These are phyloP conservation scores for Borostomias antarcticus DNA, from an alignment of 2,797 vertebrate genomes.

Conservation along the genomic window DNA sequence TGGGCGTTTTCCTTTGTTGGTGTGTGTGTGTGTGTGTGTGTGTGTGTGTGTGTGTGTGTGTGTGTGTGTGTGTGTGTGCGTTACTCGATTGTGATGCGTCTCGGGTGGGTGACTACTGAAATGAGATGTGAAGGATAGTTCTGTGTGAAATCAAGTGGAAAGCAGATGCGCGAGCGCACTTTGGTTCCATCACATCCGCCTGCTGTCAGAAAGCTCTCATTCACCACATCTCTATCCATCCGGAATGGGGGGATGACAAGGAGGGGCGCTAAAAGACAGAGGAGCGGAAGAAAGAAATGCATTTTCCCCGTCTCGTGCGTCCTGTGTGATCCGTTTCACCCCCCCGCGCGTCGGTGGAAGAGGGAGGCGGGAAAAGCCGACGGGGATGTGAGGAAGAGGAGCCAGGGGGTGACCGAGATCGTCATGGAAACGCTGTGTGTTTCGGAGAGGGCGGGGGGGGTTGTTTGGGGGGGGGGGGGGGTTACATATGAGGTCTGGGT, in stretches of 20 bases:
- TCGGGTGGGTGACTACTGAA: not conserved
- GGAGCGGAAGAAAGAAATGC: too few species aligned
- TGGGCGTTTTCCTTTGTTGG: too few species aligned
- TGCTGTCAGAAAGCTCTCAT: slow-evolving; percentile 18
- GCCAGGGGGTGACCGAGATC: slow-evolving; percentile 37
- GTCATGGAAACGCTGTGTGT: slow-evolving; percentile 42
- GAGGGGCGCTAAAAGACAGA: not conserved
- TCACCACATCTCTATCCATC: slow-evolving; percentile 21
- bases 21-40: slow-evolving; percentile 14
- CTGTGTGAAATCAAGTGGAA: not conserved
- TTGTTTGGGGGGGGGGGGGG: slow-evolving; percentile 2
- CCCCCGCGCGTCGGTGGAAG: too few species aligned
- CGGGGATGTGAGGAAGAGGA: too few species aligned
- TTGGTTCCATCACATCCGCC: not conserved
- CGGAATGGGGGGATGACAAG: not conserved
- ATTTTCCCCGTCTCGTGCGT: too few species aligned
- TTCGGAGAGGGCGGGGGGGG: slow-evolving; percentile 15
- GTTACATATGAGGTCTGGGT: slow-evolving; percentile 1
- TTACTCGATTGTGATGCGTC: too few species aligned
- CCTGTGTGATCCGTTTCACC: too few species aligned
- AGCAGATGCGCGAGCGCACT: not conserved
- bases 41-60: not conserved
- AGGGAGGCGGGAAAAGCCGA: too few species aligned
- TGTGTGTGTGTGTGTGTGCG: too few species aligned
- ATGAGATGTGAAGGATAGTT: not conserved